A percentile compares a stretch with the other conserved stretches of the same genome.
Conservation (phyloP, 1,140 invertebrate species). For the Aphelenchoides avenae region DNA sequence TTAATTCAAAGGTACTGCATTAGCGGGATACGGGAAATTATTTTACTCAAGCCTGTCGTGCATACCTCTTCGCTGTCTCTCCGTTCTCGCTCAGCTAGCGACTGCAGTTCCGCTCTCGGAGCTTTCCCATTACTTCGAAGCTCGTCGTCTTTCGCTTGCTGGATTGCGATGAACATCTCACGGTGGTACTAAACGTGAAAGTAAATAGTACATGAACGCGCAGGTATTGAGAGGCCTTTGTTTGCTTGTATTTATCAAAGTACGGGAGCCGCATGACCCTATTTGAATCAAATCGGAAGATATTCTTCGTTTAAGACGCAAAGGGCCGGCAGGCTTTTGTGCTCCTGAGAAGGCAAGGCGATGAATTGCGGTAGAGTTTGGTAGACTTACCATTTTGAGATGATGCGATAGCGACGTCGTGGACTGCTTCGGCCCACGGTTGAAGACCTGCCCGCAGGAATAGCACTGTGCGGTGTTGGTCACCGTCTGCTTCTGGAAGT, state of each 20-base stretch:
- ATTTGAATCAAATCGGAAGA: too few relatives aligned
- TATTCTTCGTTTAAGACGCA: too few relatives aligned
- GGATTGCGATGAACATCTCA: constrained; percentile 19
- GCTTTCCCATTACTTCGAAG: constrained; percentile 1
- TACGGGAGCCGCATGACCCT: too few relatives aligned
- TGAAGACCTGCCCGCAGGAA: too few relatives aligned
- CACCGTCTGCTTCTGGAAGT: constrained; percentile 17
- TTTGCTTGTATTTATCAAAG: too few relatives aligned
- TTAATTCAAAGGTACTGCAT: neutral
- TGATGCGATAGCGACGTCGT: constrained; percentile 21
- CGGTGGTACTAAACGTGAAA: constrained; percentile 20
- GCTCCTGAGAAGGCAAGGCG: too few relatives aligned
- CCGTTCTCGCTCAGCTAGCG: neutral
- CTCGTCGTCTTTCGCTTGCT: constrained; percentile 29
- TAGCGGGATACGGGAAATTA: neutral
- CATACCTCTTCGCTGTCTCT: neutral
- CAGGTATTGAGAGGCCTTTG: too few relatives aligned
- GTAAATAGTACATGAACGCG: too few relatives aligned
- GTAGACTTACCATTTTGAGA: too few relatives aligned
- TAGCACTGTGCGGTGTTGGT: constrained; percentile 22
- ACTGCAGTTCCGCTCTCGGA: neutral
- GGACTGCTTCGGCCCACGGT: constrained; percentile 25
- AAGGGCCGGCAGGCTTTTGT: too few relatives aligned
- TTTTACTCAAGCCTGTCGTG: neutral
- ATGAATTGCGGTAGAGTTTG: too few relatives aligned